Percentiles rank a stretch among this genome's conserved stretches.
These are phyloP conservation scores for Hymenochirus boettgeri DNA, from an alignment of 2,113 vertebrate species.

Conservation along the genomic window DNA sequence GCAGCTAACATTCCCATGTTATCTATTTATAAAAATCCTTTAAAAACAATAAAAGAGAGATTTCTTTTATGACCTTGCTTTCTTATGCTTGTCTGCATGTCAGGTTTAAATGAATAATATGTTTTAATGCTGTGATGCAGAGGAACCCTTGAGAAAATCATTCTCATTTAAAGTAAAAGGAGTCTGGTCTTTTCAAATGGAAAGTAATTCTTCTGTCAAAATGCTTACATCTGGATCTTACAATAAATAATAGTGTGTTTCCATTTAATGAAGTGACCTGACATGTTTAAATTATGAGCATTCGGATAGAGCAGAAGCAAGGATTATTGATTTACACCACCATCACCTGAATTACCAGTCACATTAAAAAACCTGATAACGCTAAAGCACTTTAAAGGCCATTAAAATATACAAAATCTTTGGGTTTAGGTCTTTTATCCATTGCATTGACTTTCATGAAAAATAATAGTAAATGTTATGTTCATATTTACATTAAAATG, in stretches of 20 bases:
- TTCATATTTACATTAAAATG: too few relatives aligned
- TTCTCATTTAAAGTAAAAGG: slow-evolving; percentile 31
- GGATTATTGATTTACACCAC: slow-evolving; percentile 32
- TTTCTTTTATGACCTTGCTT: slow-evolving; percentile 9
- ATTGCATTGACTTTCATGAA: too few relatives aligned
- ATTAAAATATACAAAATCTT: too few relatives aligned
- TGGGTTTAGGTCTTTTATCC: too few relatives aligned
- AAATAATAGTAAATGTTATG: too few relatives aligned
- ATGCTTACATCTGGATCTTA: slow-evolving; percentile 26
- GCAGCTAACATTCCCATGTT: too few relatives aligned
- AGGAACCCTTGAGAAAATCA: slow-evolving; percentile 26
- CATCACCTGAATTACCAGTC: slow-evolving; percentile 19
- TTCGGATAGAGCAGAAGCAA: slow-evolving; percentile 27
- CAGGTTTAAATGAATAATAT: slow-evolving; percentile 20
- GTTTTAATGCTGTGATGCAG: slow-evolving; percentile 33
- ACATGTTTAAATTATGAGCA: slow-evolving; percentile 34
- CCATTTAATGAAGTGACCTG: slow-evolving; percentile 37
- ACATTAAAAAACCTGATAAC: slow-evolving; percentile 20
- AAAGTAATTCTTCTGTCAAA: slow-evolving; percentile 35
- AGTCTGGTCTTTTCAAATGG: slow-evolving; percentile 36
- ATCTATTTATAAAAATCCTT: too few relatives aligned
- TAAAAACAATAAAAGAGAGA: slow-evolving; percentile 12
- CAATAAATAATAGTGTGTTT: slow-evolving; percentile 38
- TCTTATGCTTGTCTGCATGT: slow-evolving; percentile 25
- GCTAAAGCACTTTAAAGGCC: slow-evolving; percentile 5